Evolutionary conservation across 2,113 vertebrate species (phyloP), one percentile per base, ranked within the genome.

Genomic region (Bos javanicus): DNA sequence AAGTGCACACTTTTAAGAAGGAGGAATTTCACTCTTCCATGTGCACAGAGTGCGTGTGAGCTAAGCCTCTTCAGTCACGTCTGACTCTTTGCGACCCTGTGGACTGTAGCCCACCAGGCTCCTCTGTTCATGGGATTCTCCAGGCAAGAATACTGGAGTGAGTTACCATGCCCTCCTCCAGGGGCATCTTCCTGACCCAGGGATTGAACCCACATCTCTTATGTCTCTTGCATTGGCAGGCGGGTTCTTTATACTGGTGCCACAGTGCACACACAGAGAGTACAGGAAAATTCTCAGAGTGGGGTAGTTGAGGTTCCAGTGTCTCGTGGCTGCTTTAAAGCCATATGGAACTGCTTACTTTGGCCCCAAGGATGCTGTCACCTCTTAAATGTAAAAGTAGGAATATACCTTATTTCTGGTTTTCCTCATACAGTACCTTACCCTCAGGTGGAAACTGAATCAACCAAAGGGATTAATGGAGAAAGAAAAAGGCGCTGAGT

Each of bases 191-290:
- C 21, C 21, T 13, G 11, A 76, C 23, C 36, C 71, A 76, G 36
- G 36, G 11, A 25, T 12, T 7, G 21, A 74, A 74, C 36, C 36
- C 71, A 43, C 36, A 14, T 43, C 36, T 43, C 36, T 43, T 71
- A 43, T 2, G 71, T 74, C 71, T 39, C 36, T 5, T 39, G 21
- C 36, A 74, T 13, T 43, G 71, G 36, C 36, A 74, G 71, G 71
- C 36, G 1, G 71, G 71, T 43, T 74, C 71, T 74, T 39, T 43
- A 25, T 39, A 39, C 36, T 25, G 13, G 21, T 43, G 36, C 71
- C 36, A 74, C 0, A 2, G 5, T 50, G 19, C 30, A 1, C 5
- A 1, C 0, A 1, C 0, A 4, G 48, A 26, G 52, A 46, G 6
- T 3, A 16, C 0, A 59, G 30, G 76, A 50, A 82, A 46, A 52